These are phyloP conservation scores for Amiota mariae DNA, from an alignment of 2,888 invertebrate species.

Conservation along the genomic window DNA sequence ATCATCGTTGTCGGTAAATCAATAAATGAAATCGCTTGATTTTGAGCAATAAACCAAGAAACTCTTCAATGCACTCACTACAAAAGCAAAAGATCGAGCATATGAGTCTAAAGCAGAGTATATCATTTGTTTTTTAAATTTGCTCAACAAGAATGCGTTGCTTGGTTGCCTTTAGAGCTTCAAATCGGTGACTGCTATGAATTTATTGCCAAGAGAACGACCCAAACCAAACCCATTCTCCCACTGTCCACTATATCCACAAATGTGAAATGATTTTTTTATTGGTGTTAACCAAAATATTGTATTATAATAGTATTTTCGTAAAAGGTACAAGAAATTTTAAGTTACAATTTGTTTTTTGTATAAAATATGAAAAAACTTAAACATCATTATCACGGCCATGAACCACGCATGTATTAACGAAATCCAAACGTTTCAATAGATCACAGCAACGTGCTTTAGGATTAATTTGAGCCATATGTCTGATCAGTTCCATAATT, in stretches of 20 bases:
- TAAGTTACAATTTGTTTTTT: no score
- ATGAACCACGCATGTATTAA: neutral
- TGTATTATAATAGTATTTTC: no score
- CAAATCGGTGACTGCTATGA: neutral
- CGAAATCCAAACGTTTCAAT: constrained; percentile 41
- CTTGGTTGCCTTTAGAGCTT: neutral
- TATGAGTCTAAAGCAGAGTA: neutral
- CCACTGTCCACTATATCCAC: constrained; percentile 39
- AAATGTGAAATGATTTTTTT: no score
- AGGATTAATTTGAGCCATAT: constrained; percentile 37
- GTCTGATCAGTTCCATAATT: constrained; percentile 44
- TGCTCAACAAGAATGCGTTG: constrained; percentile 7
- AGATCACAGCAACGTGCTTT: constrained; percentile 42
- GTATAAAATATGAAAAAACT: no score
- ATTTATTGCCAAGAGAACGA: constrained; percentile 38
- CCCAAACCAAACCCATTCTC: neutral
- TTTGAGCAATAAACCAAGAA: neutral
- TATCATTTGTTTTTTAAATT: neutral
- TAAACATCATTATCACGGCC: neutral
- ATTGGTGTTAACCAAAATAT: no score
- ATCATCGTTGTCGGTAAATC: constrained; percentile 7
- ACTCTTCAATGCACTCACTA: constrained; percentile 41
- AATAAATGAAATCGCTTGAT: neutral
- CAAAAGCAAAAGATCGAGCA: neutral
- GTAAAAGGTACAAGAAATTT: no score